phyloP scores from a whole-genome alignment of 35 echinoderm and acorn worm genomes.

The Nesometra sesokonis region DNA sequence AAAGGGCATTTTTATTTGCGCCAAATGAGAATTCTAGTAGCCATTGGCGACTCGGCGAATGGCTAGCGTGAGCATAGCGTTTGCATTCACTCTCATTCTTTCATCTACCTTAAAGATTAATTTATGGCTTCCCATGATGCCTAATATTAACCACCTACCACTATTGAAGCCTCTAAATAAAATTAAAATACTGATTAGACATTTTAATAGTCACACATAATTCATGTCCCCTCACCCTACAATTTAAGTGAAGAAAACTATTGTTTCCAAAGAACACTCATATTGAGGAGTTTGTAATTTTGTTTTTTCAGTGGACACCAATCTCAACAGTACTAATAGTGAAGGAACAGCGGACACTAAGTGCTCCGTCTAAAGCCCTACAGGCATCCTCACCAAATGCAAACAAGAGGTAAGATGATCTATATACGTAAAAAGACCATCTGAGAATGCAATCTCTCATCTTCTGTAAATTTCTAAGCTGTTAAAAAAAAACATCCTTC shows the following conservation, averaged over 20 bases:
- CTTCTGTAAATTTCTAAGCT: too few relatives aligned
- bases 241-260: not conserved
- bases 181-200: not conserved
- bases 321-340: slow-evolving; percentile 66
- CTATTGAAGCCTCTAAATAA: too few relatives aligned
- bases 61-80: too few relatives aligned
- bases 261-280: not conserved
- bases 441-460: too few relatives aligned
- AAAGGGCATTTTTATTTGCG: too few relatives aligned
- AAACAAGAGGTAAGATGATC: slow-evolving; percentile 45
- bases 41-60: too few relatives aligned
- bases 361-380: slow-evolving; percentile 49
- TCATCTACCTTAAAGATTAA: too few relatives aligned
- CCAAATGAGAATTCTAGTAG: too few relatives aligned
- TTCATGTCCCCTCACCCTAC: not conserved
- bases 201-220: not conserved
- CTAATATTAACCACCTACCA: too few relatives aligned
- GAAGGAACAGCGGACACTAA: slow-evolving; percentile 53
- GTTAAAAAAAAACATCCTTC: not conserved
- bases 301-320: slow-evolving; percentile 70
- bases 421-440: too few relatives aligned
- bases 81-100: too few relatives aligned
- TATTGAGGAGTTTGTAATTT: not conserved
- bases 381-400: slow-evolving; percentile 33
- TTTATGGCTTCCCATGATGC: too few relatives aligned